phyloP scores from a whole-genome alignment of 2,888 invertebrate species.

The Lasioglossum pauxillum region DNA sequence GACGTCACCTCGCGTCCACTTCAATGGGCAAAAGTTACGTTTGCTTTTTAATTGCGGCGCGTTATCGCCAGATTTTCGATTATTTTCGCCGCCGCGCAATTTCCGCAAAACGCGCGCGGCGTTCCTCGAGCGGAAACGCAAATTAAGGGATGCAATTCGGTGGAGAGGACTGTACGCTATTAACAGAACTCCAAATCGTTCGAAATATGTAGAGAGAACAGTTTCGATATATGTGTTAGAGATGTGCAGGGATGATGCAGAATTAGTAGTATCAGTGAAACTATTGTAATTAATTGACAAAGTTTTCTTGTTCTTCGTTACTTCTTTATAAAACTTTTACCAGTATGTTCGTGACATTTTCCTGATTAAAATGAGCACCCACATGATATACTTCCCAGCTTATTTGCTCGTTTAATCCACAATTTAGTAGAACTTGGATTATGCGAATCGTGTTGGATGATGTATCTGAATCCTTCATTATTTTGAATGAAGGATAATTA shows the following conservation, averaged over 20 bases:
- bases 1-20: slow-evolving; percentile 5
- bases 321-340: too few species aligned
- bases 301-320: not conserved
- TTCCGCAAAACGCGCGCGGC: not conserved
- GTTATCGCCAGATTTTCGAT: slow-evolving; percentile 16
- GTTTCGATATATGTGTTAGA: not conserved
- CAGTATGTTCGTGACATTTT: not conserved
- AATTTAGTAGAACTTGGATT: not conserved
- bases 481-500: too few species aligned
- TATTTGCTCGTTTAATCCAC: not conserved
- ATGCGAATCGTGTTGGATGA: not conserved
- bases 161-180: not conserved
- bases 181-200: not conserved
- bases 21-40: not conserved
- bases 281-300: not conserved
- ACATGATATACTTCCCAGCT: not conserved
- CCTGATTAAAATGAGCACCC: not conserved
- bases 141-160: not conserved
- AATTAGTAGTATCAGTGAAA: not conserved
- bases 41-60: slow-evolving; percentile 11
- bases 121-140: not conserved
- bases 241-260: too few species aligned
- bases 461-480: too few species aligned
- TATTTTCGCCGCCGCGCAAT: not conserved
- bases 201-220: not conserved